Conservation (phyloP, 2,113 vertebrate genomes). For the Toxotes jaculatrix region DNA sequence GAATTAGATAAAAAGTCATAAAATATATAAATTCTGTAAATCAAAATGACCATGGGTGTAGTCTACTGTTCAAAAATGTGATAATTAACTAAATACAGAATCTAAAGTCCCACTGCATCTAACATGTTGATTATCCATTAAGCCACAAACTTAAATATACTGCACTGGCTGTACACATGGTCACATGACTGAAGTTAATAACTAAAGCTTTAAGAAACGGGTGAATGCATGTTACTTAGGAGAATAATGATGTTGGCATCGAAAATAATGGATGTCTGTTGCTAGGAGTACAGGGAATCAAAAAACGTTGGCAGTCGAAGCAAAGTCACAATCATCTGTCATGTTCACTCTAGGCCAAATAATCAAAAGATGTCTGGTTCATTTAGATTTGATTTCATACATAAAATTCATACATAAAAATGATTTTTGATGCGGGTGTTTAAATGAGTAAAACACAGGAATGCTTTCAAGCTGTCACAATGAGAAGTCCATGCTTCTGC, state of each 20-base stretch:
- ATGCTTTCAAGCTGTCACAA: conserved; percentile 57
- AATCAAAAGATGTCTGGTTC: conserved; percentile 9
- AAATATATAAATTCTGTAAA: neutral
- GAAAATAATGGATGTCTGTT: conserved; percentile 3
- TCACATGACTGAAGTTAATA: neutral
- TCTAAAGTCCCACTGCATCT: neutral
- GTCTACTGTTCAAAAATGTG: conserved; percentile 3
- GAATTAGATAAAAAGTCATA: neutral
- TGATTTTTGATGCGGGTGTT: conserved; percentile 27
- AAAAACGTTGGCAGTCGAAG: conserved; percentile 5
- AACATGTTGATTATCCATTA: neutral
- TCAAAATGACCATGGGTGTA: neutral
- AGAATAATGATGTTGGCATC: neutral
- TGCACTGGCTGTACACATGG: neutral
- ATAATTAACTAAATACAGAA: neutral
- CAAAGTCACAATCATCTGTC: conserved; percentile 13
- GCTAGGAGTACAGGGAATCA: neutral
- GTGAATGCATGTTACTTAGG: neutral
- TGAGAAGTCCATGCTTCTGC: neutral
- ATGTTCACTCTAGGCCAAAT: conserved; percentile 23
- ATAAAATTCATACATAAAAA: conserved; percentile 22
- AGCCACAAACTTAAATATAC: neutral
- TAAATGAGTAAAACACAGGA: conserved; percentile 33
- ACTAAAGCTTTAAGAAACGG: neutral
- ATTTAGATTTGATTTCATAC: conserved; percentile 30